A percentile compares a stretch with the other conserved stretches of the same genome.
phyloP scores from a whole-genome alignment of 2,113 vertebrate species.

The Hymenochirus boettgeri region DNA sequence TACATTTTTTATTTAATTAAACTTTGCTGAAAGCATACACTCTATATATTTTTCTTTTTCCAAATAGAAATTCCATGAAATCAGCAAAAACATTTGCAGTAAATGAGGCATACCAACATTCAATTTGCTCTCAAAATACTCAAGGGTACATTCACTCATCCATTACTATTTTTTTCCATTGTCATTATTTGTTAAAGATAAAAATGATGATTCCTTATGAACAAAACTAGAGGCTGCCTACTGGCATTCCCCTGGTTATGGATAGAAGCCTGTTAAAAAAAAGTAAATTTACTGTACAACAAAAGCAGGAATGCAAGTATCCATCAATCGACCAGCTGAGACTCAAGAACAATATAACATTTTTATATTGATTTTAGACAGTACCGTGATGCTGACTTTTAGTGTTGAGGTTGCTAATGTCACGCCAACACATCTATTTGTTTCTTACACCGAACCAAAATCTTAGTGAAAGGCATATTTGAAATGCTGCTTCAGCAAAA shows the following conservation, averaged over 20 bases:
- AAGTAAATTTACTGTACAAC: background rate
- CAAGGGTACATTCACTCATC: constrained; percentile 1
- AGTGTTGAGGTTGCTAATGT: background rate
- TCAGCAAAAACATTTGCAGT: background rate
- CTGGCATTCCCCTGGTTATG: background rate
- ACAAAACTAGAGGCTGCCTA: background rate
- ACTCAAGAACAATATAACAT: background rate
- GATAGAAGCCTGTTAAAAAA: background rate
- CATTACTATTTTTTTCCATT: background rate
- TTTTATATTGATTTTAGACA: background rate
- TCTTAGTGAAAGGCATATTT: background rate
- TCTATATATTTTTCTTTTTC: background rate
- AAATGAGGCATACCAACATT: constrained; percentile 1
- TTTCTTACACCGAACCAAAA: constrained; percentile 55
- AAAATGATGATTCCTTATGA: background rate
- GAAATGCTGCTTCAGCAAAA: background rate
- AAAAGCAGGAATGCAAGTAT: background rate
- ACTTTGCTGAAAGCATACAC: background rate
- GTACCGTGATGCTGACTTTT: background rate
- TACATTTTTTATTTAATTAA: too few species aligned
- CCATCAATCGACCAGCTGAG: constrained; percentile 7
- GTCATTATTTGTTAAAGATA: constrained; percentile 2
- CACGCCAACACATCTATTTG: background rate
- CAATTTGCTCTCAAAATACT: background rate
- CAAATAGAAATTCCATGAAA: background rate